These are phyloP conservation scores for Etia nguti DNA, from an alignment of 2,113 vertebrate species.

Conservation along the genomic window DNA sequence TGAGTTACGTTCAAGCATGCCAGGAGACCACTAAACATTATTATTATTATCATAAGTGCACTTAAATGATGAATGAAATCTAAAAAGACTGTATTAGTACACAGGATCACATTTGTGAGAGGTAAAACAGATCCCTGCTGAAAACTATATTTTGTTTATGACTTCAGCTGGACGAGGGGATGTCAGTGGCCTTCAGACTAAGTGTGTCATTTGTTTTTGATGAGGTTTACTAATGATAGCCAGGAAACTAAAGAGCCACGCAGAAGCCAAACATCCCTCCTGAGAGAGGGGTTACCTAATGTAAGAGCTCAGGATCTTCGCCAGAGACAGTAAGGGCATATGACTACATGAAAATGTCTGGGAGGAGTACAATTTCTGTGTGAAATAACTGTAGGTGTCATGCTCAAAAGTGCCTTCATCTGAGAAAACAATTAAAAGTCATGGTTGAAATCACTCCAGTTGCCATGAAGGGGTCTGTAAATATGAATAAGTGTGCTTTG, in stretches of 20 bases:
- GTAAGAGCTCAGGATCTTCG: neutral
- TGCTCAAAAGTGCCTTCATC: neutral
- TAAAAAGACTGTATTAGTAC: neutral
- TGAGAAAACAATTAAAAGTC: neutral
- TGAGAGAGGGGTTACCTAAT: neutral
- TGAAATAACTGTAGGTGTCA: neutral
- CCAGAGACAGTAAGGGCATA: rapidly evolving
- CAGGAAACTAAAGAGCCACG: neutral
- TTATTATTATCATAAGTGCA: neutral
- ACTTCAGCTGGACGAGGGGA: too few relatives aligned
- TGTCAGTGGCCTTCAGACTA: too few relatives aligned
- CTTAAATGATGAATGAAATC: neutral
- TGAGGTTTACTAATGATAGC: neutral
- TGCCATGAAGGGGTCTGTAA: neutral
- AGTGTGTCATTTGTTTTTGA: neutral
- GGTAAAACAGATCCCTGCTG: too few relatives aligned
- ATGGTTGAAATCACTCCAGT: rapidly evolving
- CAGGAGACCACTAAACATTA: neutral
- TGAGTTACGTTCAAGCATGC: neutral
- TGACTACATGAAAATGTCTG: neutral
- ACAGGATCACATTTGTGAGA: too few relatives aligned
- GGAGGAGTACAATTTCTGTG: rapidly evolving
- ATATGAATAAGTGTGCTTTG: neutral
- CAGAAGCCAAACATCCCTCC: neutral
- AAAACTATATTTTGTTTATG: too few relatives aligned